Evolutionary conservation across 2,888 invertebrate species (phyloP), one percentile per base, ranked within the genome.

Genomic region (Neoitamus cyanurus): DNA sequence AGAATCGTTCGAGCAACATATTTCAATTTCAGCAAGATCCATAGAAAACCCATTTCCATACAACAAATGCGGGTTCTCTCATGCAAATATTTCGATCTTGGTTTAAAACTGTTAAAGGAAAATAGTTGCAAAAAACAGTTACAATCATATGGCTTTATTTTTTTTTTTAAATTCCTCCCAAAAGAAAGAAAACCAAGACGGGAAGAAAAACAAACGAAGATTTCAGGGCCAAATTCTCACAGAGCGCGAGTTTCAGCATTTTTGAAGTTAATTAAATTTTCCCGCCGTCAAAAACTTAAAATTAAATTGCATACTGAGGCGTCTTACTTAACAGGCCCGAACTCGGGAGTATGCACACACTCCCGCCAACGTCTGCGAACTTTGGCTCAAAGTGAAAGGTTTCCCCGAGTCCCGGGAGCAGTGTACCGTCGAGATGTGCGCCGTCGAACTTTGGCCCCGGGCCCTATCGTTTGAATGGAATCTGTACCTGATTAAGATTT

Each of bases 401-500:
- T 77, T 77, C 7, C 20, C 13, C 46, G 9, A 75, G 77, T 46
- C 77, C 46, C 28, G 5, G n/a, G 36, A 37, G 46, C n/a, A 37
- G 20, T 7, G 13, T 6, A 28, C 42, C 20, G n/a, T 25, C n/a
- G 13, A 25, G 31, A 25, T 70, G 13, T 25, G 25, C 70, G 3
- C 15, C 34, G 42, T 25, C 46, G n/a, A 46, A 30, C 28, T 46
- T 28, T n/a, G 2, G 6, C 36, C 13, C 20, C 75, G 34, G 34
- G 11, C 20, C 31, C 36, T n/a, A 25, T 37, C 20, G 37, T 75
- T 37, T 37, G 30, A 46, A 77, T 77, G 28, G 42, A 28, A 77
- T 36, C 77, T 77, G 46, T 25, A n/a, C 46, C 77, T 77, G 77
- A 77, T 77, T 77, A 77, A 25, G 77, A 42, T 46, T 77, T 77